Evolutionary conservation across 2,797 vertebrate species (phyloP).

Genomic region (Danionella dracula): DNA sequence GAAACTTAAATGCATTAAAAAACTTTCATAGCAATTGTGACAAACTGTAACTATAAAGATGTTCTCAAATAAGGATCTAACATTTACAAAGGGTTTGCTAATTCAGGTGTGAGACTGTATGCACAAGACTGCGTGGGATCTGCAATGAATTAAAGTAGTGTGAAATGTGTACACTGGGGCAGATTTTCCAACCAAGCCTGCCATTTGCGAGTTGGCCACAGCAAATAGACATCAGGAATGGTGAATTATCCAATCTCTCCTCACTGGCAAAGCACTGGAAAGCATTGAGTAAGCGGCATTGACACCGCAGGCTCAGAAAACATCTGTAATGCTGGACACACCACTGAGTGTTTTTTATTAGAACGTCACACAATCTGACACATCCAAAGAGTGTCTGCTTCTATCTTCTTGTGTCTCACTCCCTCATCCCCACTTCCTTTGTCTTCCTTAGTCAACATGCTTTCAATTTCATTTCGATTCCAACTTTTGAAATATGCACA

Average conservation of each 20-base stretch:
- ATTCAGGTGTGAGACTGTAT: conserved; percentile 3
- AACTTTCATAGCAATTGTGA: too few relatives aligned
- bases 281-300: conserved; percentile 12
- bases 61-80: background rate
- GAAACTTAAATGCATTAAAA: too few relatives aligned
- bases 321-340: conserved; percentile 39
- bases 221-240: conserved; percentile 18
- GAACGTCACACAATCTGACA: conserved; percentile 52
- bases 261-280: conserved; percentile 11
- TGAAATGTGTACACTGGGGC: conserved; percentile 1
- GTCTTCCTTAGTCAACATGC: conserved; percentile 44
- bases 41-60: too few relatives aligned
- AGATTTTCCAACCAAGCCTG: conserved; percentile 3
- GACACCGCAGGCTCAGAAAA: conserved; percentile 24
- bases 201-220: conserved; percentile 13
- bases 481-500: conserved; percentile 43
- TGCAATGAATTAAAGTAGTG: conserved; percentile 26
- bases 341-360: conserved; percentile 58
- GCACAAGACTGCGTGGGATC: conserved; percentile 39
- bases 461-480: conserved; percentile 48
- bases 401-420: conserved; percentile 18
- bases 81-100: conserved; percentile 4
- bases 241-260: conserved; percentile 40
- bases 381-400: conserved; percentile 44
- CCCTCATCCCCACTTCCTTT: conserved; percentile 34